A percentile compares a stretch with the other conserved stretches of the same genome.
Conservation (phyloP, 2,113 vertebrate genomes). For the Bettongia penicillata region DNA sequence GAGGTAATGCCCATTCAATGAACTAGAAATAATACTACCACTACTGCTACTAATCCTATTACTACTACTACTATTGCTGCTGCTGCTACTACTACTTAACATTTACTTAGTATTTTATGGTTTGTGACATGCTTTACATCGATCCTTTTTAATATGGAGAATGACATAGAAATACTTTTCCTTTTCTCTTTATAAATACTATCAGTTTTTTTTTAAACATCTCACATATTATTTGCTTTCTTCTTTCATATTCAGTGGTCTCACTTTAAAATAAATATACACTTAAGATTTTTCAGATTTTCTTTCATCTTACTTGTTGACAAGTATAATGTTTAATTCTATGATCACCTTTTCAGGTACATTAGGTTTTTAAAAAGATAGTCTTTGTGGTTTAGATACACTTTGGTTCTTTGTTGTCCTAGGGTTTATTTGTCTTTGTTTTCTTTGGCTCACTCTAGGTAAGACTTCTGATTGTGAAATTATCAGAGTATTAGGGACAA, state of each 20-base stretch:
- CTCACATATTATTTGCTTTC: fast-evolving
- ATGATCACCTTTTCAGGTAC: not conserved
- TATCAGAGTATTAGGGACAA: not conserved
- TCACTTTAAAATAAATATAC: too few species aligned
- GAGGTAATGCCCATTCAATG: too few species aligned
- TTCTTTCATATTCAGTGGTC: not conserved
- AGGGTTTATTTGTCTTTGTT: not conserved
- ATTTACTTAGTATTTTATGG: not conserved
- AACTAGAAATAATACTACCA: not conserved
- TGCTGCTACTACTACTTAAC: not conserved
- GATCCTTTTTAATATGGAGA: not conserved
- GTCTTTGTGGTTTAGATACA: not conserved
- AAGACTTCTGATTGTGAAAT: not conserved
- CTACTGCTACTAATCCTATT: not conserved
- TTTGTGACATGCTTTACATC: not conserved
- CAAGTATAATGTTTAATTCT: not conserved
- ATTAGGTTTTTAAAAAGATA: slow-evolving; percentile 18
- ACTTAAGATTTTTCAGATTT: not conserved
- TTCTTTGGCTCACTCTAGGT: not conserved
- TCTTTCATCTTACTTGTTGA: not conserved
- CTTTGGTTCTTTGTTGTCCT: not conserved
- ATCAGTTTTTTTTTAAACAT: not conserved
- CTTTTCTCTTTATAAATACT: not conserved
- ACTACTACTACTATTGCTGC: not conserved
- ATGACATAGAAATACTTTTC: not conserved